phyloP scores from a whole-genome alignment of 2,797 vertebrate genomes.

The Sandelia bainsii region DNA sequence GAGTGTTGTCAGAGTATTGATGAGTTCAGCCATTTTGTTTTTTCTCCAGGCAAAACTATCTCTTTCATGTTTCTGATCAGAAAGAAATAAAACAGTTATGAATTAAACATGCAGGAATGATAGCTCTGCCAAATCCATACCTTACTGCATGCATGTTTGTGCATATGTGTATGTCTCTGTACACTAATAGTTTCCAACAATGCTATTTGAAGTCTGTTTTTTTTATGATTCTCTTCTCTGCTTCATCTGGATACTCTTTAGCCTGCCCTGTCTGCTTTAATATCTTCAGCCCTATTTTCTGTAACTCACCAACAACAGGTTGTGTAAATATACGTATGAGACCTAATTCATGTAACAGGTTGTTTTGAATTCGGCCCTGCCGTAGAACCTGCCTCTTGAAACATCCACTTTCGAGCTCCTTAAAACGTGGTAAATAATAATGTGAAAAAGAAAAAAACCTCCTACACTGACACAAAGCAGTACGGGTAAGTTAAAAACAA shows the following conservation, averaged over 20 bases:
- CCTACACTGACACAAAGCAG: too few relatives aligned
- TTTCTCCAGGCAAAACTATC: constrained; percentile 75
- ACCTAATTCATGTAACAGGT: constrained; percentile 52
- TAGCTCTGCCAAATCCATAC: constrained; percentile 71
- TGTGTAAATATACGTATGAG: constrained; percentile 21
- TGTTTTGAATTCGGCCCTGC: constrained; percentile 27
- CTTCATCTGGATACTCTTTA: constrained; percentile 33
- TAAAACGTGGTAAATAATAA: too few relatives aligned
- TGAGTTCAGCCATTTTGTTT: constrained; percentile 83
- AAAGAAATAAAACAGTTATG: constrained; percentile 78
- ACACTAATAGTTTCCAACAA: constrained; percentile 56
- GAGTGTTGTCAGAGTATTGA: constrained; percentile 76
- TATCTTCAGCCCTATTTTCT: constrained; percentile 14
- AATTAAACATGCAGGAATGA: constrained; percentile 78
- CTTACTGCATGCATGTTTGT: constrained; percentile 35
- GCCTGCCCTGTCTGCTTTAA: constrained; percentile 41
- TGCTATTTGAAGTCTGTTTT: constrained; percentile 60
- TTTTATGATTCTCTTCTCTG: constrained; percentile 32
- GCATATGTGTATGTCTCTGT: constrained; percentile 15
- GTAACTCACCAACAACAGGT: constrained; percentile 29
- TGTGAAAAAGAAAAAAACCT: too few relatives aligned
- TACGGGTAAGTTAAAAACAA: too few relatives aligned
- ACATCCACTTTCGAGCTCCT: too few relatives aligned
- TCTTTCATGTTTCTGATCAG: constrained; percentile 82
- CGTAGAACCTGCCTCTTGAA: not conserved